Conservation (phyloP, 2,797 vertebrate species). For the Astyanax mexicanus region DNA sequence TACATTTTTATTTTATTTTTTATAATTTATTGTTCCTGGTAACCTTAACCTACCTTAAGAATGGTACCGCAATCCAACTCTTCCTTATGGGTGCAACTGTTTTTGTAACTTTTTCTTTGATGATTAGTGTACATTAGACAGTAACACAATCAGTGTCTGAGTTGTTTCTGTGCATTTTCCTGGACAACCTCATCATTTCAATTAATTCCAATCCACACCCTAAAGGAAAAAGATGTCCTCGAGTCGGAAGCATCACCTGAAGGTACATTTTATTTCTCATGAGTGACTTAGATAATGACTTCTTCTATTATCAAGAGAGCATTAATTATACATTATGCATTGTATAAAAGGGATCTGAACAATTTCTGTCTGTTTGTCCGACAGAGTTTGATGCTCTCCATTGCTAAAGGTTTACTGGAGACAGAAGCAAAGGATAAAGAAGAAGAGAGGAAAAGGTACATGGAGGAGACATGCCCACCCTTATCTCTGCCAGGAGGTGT, state of each 20-base stretch:
- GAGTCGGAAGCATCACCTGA: conserved; percentile 91
- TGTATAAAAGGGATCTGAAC: not conserved
- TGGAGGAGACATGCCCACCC: conserved; percentile 84
- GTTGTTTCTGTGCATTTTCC: not conserved
- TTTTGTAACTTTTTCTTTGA: too few species aligned
- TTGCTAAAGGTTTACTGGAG: conserved; percentile 88
- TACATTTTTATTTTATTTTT: too few species aligned
- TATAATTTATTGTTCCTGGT: too few species aligned
- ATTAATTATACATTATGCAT: not conserved
- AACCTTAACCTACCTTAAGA: too few species aligned
- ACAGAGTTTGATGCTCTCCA: conserved; percentile 96
- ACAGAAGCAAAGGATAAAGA: conserved; percentile 82
- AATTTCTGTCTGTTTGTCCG: not conserved
- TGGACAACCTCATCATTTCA: conserved; percentile 13
- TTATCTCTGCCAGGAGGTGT: conserved; percentile 81
- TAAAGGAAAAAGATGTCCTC: conserved; percentile 90
- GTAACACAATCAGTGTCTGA: not conserved
- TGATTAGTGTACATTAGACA: not conserved
- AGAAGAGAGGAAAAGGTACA: conserved; percentile 83
- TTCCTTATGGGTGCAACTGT: too few species aligned
- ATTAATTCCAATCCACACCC: conserved; percentile 29
- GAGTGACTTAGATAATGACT: not conserved
- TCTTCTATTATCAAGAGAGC: too few species aligned
- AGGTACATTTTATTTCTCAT: conserved; percentile 65
- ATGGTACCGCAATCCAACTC: too few species aligned